These are phyloP conservation scores for Pipistrellus pipistrellus DNA, from an alignment of 2,797 vertebrate species.

Conservation along the genomic window DNA sequence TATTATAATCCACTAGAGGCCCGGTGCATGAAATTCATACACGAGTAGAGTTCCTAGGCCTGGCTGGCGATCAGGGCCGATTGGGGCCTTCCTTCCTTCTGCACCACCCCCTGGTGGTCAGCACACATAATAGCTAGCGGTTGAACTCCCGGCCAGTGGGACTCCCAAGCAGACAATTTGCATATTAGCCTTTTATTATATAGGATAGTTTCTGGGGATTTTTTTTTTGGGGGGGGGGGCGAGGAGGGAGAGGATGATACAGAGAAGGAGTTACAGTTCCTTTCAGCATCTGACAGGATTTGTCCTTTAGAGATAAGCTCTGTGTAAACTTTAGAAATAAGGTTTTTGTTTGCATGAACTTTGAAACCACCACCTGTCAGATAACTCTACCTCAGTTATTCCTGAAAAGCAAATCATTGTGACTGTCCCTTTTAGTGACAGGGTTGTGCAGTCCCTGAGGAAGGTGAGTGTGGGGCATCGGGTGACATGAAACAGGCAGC, in stretches of 20 bases:
- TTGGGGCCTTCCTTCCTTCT: too few species aligned
- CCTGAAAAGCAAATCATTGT: neutral
- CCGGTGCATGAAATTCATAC: too few species aligned
- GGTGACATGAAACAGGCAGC: neutral
- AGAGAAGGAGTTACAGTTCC: neutral
- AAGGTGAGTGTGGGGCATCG: neutral
- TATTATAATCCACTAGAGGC: neutral
- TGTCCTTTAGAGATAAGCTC: conserved; percentile 39
- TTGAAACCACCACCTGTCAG: neutral
- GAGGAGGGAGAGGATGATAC: neutral
- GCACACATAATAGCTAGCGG: too few species aligned
- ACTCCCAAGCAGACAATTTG: too few species aligned
- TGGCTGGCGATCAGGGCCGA: too few species aligned
- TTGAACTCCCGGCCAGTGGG: too few species aligned
- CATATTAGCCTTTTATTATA: too few species aligned
- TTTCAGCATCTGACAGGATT: neutral
- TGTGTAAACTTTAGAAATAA: conserved; percentile 52
- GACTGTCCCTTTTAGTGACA: neutral
- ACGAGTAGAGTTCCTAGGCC: too few species aligned
- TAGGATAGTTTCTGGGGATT: neutral
- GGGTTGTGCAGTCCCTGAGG: neutral
- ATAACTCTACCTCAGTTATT: neutral
- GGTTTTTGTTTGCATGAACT: conserved; percentile 2
- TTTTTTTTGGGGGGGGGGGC: neutral
- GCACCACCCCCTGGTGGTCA: too few species aligned